Conservation (phyloP, 2,113 vertebrate genomes). For the Nicator chloris region DNA sequence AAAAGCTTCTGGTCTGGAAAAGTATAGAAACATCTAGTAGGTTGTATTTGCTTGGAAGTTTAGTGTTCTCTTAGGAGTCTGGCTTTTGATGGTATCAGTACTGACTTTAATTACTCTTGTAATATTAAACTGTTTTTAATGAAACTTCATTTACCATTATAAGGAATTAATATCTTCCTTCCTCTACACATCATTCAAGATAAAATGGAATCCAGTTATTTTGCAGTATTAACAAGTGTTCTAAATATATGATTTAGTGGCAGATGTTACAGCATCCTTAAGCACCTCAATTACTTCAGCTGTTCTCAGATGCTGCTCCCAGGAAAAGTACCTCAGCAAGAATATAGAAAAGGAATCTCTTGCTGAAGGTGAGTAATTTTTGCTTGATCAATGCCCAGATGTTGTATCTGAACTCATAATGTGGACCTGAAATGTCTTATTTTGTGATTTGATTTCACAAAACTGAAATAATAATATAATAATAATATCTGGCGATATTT, state of each 20-base stretch:
- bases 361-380: neutral
- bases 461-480: too few species aligned
- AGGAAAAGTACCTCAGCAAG: neutral
- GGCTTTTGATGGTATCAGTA: neutral
- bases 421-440: neutral
- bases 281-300: neutral
- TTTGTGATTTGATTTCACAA: neutral
- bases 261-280: neutral
- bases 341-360: neutral
- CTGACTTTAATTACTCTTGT: neutral
- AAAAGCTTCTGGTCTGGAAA: neutral
- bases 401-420: neutral
- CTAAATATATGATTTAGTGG: neutral
- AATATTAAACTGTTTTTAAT: neutral
- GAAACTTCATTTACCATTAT: neutral
- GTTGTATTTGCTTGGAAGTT: neutral
- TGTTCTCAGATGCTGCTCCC: neutral
- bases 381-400: neutral
- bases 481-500: fast-evolving
- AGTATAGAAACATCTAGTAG: neutral
- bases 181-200: neutral
- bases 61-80: neutral
- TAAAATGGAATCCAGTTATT: neutral
- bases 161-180: neutral
- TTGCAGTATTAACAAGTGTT: neutral